These are phyloP conservation scores for Scophthalmus maximus DNA, from an alignment of 2,113 vertebrate species.

Conservation along the genomic window DNA sequence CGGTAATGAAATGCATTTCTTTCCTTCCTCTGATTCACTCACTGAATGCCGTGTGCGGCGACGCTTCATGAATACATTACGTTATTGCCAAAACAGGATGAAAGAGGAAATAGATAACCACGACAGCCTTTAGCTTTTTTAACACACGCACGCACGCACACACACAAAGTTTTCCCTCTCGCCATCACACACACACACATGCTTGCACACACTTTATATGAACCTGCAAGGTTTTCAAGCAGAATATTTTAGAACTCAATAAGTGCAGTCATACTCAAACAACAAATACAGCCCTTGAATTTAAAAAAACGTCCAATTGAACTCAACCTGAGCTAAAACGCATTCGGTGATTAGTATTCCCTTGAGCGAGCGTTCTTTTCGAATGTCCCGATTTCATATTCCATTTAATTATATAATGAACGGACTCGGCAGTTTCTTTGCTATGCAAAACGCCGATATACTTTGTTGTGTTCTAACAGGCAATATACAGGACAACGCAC, in stretches of 20 bases:
- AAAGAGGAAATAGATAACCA: constrained; percentile 35
- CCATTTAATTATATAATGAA: neutral
- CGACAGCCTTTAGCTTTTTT: constrained; percentile 35
- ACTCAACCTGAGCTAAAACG: neutral
- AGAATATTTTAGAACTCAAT: neutral
- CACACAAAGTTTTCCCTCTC: neutral
- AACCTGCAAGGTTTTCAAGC: neutral
- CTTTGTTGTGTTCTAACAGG: too few species aligned
- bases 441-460: too few species aligned
- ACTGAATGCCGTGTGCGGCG: constrained; percentile 14
- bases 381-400: neutral
- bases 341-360: neutral
- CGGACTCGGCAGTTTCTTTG: too few species aligned
- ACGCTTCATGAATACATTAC: constrained; percentile 44
- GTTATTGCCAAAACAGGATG: constrained; percentile 34
- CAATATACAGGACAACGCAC: too few species aligned
- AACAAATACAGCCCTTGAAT: neutral
- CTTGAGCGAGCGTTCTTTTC: neutral
- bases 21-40: constrained; percentile 35
- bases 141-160: neutral
- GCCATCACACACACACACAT: neutral
- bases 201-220: neutral
- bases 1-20: constrained; percentile 49
- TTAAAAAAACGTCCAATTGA: neutral
- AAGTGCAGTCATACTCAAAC: neutral